Base-by-base conservation (phyloP, 2,888 invertebrate species). In the Tortrix viridana region DNA sequence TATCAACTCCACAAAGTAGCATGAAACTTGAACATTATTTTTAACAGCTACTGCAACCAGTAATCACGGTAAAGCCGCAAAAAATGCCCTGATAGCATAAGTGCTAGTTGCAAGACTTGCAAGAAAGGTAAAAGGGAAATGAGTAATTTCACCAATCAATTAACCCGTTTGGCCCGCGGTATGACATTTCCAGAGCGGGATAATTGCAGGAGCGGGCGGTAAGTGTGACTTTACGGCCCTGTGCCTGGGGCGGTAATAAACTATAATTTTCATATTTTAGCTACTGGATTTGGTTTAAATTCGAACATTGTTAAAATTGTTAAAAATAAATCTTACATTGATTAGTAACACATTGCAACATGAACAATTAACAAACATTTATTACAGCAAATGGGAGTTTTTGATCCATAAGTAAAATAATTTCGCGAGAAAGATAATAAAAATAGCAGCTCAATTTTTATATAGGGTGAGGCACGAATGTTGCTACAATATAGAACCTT, bases 71-170 rank as follows among this genome's bases (percentile, higher is more conserved):
- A 38, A 41, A 7, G 20, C 22, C 38, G 20, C 7, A 38, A 38
- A 38, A 20, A 20, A 37, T 37, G n/a, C 32, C 12, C 16, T 18
- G 6, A 18, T 20, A 43, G 16, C 54, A 26, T 54, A 50, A 61
- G 19, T 61, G 22, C 16, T 19, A 37, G 22, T 44, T 44, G 5
- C 53, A 53, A 53, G 22, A 37, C 18, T 44, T 44, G 5, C 53
- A 53, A 53, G 22, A 41, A 41, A 43, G 41, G n/a, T 23, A 53
- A 53, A 41, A 22, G 41, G 41, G 38, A 38, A 52, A 43, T 53
- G 47, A 46, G 43, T 56, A 63, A 63, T 63, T 57, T 52, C 20
- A 47, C 46, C 62, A 52, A 57, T 63, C 52, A 63, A 56, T 62
- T 56, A 56, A 57, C 62, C 52, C 22, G 57, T 62, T 56, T 16